Conservation (phyloP, 2,113 vertebrate genomes). For the Aramus guarauna region DNA sequence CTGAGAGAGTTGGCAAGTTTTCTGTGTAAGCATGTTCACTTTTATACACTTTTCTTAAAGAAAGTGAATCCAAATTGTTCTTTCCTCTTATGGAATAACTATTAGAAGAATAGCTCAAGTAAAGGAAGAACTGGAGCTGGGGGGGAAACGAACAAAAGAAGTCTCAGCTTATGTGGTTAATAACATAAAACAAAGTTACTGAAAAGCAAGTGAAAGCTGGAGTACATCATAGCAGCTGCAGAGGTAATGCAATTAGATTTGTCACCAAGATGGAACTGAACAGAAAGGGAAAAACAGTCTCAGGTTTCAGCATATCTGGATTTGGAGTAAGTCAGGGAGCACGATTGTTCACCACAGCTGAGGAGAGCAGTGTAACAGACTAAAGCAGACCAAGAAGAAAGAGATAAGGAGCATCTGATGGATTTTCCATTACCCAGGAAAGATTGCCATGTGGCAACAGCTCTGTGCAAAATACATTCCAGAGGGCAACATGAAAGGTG, state of each 20-base stretch:
- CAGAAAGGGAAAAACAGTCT: background rate
- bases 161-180: background rate
- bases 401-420: background rate
- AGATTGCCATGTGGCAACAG: background rate
- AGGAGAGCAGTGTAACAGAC: background rate
- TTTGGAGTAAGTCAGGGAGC: background rate
- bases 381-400: background rate
- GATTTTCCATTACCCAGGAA: background rate
- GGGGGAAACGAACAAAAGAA: background rate
- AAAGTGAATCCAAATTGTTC: background rate
- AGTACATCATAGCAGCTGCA: background rate
- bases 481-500: background rate
- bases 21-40: background rate
- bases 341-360: background rate
- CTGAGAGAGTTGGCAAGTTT: background rate
- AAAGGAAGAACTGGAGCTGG: background rate
- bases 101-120: background rate
- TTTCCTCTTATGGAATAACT: background rate
- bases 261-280: slow-evolving; percentile 8
- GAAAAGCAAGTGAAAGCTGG: background rate
- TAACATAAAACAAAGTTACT: background rate
- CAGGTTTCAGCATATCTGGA: background rate
- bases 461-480: background rate
- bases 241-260: slow-evolving; percentile 7
- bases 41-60: background rate